Conservation (phyloP, 2,888 invertebrate genomes). For the Timema cristinae region DNA sequence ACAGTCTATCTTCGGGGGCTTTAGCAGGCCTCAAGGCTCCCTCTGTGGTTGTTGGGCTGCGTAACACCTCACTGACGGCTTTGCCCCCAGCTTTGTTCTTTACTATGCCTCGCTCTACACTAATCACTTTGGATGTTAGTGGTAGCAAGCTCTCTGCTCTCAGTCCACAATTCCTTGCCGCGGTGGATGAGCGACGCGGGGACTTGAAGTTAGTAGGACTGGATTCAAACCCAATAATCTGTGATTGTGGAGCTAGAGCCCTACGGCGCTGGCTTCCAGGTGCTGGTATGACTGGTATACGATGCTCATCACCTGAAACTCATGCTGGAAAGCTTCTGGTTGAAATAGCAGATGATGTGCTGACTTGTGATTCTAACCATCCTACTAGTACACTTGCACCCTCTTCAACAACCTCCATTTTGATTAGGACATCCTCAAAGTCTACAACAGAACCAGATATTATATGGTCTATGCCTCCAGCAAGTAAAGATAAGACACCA, state of each 20-base stretch:
- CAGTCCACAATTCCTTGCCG: conserved; percentile 71
- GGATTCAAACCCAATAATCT: conserved; percentile 73
- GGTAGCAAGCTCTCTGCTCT: conserved; percentile 74
- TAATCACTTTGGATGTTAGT: conserved; percentile 70
- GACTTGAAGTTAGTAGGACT: conserved; percentile 71
- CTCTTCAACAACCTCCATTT: conserved; percentile 30
- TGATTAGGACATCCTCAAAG: conserved; percentile 18
- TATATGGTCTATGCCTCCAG: conserved; percentile 82
- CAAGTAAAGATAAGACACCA: conserved; percentile 36
- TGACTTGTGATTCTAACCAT: conserved; percentile 67
- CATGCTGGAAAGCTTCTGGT: conserved; percentile 61
- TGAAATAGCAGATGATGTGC: conserved; percentile 74
- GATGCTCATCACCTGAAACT: conserved; percentile 63
- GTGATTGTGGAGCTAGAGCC: conserved; percentile 79
- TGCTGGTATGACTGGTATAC: conserved; percentile 38
- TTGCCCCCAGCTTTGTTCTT: conserved; percentile 80
- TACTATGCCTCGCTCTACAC: conserved; percentile 81
- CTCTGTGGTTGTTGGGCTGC: conserved; percentile 65
- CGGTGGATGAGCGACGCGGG: conserved; percentile 79
- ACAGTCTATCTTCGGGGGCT: conserved; percentile 76
- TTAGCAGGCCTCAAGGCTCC: conserved; percentile 76
- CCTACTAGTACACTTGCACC: conserved; percentile 43
- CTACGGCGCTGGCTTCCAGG: conserved; percentile 66
- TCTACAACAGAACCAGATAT: conserved; percentile 78
- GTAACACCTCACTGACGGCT: conserved; percentile 73